phyloP scores from a whole-genome alignment of 2,113 vertebrate species.

The Chloropsis cyanopogon region DNA sequence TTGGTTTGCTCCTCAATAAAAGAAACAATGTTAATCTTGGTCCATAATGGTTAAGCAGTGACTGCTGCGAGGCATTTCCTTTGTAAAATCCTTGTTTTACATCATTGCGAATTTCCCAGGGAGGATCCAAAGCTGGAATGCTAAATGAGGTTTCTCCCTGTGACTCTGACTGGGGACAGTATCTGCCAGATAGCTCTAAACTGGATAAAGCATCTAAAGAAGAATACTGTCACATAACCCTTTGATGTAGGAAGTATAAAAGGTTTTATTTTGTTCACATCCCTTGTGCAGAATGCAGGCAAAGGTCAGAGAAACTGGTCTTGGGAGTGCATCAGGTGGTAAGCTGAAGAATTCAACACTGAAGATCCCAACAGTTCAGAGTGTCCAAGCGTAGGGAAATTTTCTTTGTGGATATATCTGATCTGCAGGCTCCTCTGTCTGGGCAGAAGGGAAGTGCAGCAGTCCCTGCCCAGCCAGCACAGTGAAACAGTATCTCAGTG shows the following conservation, averaged over 20 bases:
- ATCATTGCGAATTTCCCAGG: accelerated
- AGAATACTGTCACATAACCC: background rate
- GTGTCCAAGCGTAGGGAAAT: background rate
- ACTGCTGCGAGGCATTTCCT: background rate
- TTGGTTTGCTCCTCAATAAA: background rate
- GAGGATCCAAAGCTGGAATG: background rate
- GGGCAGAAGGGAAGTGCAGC: background rate
- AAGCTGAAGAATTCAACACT: background rate
- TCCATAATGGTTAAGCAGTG: background rate
- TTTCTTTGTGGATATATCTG: background rate
- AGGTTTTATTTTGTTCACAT: background rate
- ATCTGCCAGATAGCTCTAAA: background rate
- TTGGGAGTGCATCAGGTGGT: accelerated
- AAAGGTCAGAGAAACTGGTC: background rate
- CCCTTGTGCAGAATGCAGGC: background rate
- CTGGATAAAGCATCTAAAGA: background rate
- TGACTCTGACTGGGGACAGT: background rate
- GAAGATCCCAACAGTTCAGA: background rate
- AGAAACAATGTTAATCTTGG: background rate
- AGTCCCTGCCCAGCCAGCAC: background rate
- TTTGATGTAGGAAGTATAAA: background rate
- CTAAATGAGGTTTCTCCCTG: background rate
- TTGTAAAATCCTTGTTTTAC: background rate
- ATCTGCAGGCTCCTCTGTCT: background rate
- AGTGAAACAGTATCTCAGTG: background rate